Evolutionary conservation across 2,888 invertebrate species (phyloP).

Genomic region (Drosophila prolongata): DNA sequence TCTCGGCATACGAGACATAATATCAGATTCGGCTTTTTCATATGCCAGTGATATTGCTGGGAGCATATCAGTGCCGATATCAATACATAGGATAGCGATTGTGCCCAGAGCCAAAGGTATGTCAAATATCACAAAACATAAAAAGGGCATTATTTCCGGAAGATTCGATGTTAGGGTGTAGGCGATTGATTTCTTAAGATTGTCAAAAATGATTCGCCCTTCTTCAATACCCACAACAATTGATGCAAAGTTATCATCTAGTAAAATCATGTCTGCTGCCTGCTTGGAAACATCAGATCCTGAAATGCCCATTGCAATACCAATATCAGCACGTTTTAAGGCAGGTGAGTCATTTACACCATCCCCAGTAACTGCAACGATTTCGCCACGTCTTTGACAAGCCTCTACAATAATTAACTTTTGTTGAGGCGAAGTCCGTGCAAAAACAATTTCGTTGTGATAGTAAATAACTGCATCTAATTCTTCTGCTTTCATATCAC

Average conservation of each 20-base stretch:
- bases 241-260: conserved; percentile 99
- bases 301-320: conserved; percentile 97
- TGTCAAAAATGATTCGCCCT: conserved; percentile 98
- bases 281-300: conserved; percentile 97
- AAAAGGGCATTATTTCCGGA: conserved; percentile 98
- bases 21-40: conserved; percentile 94
- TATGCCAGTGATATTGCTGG: conserved; percentile 95
- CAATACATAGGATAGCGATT: conserved; percentile 99
- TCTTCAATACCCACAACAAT: conserved; percentile 98
- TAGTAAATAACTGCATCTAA: conserved; percentile 96
- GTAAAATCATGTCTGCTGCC: conserved; percentile 99
- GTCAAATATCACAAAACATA: conserved; percentile 97
- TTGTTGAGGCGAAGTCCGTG: conserved; percentile 98
- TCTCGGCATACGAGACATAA: conserved; percentile 94
- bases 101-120: conserved; percentile 98
- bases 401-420: conserved; percentile 97
- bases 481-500: conserved; percentile 93
- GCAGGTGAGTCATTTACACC: conserved; percentile 97
- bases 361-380: conserved; percentile 96
- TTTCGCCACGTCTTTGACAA: conserved; percentile 95
- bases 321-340: conserved; percentile 96
- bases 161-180: conserved; percentile 98
- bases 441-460: conserved; percentile 98
- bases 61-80: conserved; percentile 99
- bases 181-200: conserved; percentile 98